Percentiles rank a stretch among this genome's conserved stretches.
These are phyloP conservation scores for Oxygymnocypris stewartii DNA, from an alignment of 2,113 vertebrate genomes.

Conservation along the genomic window DNA sequence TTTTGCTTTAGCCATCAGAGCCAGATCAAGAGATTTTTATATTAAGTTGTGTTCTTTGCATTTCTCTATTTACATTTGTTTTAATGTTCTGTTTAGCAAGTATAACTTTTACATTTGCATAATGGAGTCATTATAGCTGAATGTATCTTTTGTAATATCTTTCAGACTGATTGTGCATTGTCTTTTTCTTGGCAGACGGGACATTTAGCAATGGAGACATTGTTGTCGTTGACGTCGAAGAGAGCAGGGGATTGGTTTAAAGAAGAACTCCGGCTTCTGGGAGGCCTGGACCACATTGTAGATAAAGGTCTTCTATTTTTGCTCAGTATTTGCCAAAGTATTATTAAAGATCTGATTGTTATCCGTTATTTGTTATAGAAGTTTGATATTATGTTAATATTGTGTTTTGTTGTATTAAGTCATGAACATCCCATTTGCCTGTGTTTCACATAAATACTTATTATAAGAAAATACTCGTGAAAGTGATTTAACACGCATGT, in stretches of 20 bases:
- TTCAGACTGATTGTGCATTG: conserved; percentile 10
- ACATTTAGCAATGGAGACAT: conserved; percentile 96
- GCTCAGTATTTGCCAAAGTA: not conserved
- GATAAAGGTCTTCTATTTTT: conserved; percentile 86
- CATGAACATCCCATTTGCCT: not conserved
- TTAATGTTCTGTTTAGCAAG: conserved; percentile 2
- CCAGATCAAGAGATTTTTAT: not conserved
- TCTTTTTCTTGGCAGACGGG: conserved; percentile 79
- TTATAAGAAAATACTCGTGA: not conserved
- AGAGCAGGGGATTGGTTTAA: conserved; percentile 99
- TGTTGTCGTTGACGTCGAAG: conserved; percentile 94
- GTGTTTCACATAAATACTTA: not conserved
- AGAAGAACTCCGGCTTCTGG: conserved; percentile 93
- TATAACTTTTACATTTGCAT: conserved; percentile 15
- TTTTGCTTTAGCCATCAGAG: not conserved
- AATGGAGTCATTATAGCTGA: conserved; percentile 11
- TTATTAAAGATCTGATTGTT: not conserved
- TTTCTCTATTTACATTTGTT: conserved; percentile 2
- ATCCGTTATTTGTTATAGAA: not conserved
- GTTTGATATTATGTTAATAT: not conserved
- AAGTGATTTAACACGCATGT: not conserved
- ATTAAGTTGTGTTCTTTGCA: not conserved
- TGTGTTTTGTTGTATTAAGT: not conserved
- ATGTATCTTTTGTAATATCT: conserved; percentile 14
- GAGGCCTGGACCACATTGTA: conserved; percentile 97